phyloP scores from a whole-genome alignment of 2,797 vertebrate species.

The Artibeus jamaicensis region DNA sequence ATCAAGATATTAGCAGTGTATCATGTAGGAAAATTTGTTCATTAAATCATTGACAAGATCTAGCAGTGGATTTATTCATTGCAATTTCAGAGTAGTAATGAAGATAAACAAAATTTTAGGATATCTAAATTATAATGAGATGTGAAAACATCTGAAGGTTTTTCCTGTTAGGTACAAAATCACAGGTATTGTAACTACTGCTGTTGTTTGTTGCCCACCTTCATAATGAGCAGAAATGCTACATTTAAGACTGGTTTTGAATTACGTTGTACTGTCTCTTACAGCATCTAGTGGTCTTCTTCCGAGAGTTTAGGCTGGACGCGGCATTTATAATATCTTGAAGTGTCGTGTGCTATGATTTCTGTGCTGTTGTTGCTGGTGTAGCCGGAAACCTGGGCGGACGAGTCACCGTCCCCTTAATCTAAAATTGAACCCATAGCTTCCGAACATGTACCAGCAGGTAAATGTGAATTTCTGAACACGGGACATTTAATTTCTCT shows the following conservation, averaged over 20 bases:
- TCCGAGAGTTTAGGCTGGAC: neutral
- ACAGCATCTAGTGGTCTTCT: neutral
- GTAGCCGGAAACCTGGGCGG: neutral
- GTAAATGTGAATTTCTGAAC: constrained; percentile 5
- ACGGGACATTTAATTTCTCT: neutral
- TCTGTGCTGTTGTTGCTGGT: neutral
- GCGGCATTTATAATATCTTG: neutral
- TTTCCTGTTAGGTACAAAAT: neutral
- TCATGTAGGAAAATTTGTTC: neutral
- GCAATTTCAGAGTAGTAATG: neutral
- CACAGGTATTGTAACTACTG: neutral
- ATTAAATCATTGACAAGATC: neutral
- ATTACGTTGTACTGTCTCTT: neutral
- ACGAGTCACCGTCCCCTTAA: neutral
- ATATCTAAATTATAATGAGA: neutral
- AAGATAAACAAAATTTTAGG: neutral
- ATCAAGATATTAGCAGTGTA: neutral
- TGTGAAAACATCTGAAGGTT: neutral
- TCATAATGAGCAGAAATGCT: neutral
- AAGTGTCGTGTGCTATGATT: neutral
- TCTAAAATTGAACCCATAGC: neutral
- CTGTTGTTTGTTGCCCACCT: neutral
- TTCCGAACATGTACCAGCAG: neutral
- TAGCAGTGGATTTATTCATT: neutral
- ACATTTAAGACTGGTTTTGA: neutral